Percentiles rank a stretch among this genome's conserved stretches.
Conservation (phyloP, 2,888 invertebrate genomes). For the Biston betularia region DNA sequence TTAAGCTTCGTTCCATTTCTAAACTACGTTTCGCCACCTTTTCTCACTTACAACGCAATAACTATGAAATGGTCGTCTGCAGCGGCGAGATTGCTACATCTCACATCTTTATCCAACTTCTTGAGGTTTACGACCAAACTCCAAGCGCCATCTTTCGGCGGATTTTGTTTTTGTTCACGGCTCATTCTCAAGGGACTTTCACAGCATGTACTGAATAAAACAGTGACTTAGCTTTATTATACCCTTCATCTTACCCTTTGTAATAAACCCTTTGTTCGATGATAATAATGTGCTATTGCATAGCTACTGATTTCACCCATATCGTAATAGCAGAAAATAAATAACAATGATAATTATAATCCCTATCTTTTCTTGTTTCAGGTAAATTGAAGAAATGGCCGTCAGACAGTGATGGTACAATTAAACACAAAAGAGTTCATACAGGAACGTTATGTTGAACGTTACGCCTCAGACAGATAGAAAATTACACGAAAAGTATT, state of each 20-base stretch:
- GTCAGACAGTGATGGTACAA: too few species aligned
- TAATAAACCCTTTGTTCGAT: too few species aligned
- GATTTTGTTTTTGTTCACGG: slow-evolving; percentile 52
- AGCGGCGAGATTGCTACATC: slow-evolving; percentile 39
- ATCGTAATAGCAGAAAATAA: too few species aligned
- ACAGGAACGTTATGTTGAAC: too few species aligned
- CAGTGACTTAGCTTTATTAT: background rate
- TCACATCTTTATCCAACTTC: slow-evolving; percentile 44
- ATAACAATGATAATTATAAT: too few species aligned
- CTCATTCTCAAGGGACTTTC: slow-evolving; percentile 39
- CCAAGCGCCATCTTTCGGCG: slow-evolving; percentile 40
- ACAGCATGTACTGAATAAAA: background rate
- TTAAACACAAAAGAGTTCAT: too few species aligned
- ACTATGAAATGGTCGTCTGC: slow-evolving; percentile 31
- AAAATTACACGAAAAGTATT: too few species aligned
- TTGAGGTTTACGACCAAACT: slow-evolving; percentile 51
- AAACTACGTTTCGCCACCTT: background rate
- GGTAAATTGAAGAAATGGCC: background rate
- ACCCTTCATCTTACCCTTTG: too few species aligned
- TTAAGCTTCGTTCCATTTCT: background rate
- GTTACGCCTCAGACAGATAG: too few species aligned
- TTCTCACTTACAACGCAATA: slow-evolving; percentile 22
- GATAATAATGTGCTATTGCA: too few species aligned
- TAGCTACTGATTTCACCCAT: too few species aligned
- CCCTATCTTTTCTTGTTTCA: too few species aligned